These are phyloP conservation scores for Ornithorhynchus anatinus DNA, from an alignment of 2,113 vertebrate genomes.

Conservation along the genomic window DNA sequence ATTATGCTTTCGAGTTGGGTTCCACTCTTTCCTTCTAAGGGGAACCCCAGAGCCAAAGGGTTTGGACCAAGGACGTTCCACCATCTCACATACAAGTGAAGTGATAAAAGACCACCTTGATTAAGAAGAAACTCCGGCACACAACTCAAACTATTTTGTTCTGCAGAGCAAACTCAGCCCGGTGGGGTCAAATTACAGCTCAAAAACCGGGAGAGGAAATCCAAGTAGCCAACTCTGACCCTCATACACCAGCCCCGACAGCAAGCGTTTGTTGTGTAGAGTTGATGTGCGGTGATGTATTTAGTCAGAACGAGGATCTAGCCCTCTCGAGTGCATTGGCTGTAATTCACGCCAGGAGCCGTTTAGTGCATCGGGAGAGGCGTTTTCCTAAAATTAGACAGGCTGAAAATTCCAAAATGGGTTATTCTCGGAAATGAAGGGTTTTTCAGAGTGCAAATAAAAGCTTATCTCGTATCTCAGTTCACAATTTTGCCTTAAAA, in stretches of 20 bases:
- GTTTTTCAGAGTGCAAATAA: not conserved
- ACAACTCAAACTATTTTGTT: not conserved
- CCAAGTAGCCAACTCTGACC: not conserved
- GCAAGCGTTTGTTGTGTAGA: not conserved
- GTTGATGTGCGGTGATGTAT: not conserved
- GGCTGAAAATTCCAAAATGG: not conserved
- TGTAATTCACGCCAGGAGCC: not conserved
- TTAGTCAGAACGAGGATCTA: not conserved
- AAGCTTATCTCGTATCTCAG: not conserved
- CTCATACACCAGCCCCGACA: not conserved
- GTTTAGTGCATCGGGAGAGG: not conserved
- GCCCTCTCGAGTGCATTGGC: not conserved
- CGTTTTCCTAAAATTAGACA: conserved; percentile 30
- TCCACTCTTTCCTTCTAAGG: not conserved
- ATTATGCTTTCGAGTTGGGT: not conserved
- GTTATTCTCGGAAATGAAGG: conserved; percentile 7
- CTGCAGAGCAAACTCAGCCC: not conserved
- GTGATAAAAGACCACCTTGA: not conserved
- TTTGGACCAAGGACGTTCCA: not conserved
- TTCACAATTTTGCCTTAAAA: conserved; percentile 12
- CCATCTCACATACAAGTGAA: not conserved
- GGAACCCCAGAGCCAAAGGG: not conserved
- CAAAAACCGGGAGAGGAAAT: not conserved
- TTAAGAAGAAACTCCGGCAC: not conserved
- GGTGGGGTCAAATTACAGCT: not conserved